These are phyloP conservation scores for Eudyptes chrysolophus DNA, from an alignment of 2,113 vertebrate species.

Conservation along the genomic window DNA sequence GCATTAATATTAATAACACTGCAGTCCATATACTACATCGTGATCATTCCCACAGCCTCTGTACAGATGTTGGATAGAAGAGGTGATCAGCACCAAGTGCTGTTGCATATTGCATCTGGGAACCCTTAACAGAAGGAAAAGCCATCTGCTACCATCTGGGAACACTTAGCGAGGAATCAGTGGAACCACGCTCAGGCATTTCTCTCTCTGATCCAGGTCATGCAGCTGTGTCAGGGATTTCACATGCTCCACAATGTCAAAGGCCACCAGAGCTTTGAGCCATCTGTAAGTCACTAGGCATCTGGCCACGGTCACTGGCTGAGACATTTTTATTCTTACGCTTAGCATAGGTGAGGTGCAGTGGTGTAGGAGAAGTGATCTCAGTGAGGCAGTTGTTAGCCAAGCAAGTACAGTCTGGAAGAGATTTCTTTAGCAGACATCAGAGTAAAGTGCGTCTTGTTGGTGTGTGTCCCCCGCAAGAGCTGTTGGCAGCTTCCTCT, in stretches of 20 bases:
- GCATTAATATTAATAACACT: background rate
- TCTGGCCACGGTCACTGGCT: background rate
- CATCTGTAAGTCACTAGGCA: background rate
- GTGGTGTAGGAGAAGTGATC: background rate
- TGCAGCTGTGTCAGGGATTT: constrained; percentile 10
- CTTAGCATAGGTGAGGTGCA: background rate
- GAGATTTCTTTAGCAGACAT: constrained; percentile 14
- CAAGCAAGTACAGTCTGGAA: background rate
- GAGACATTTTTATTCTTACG: background rate
- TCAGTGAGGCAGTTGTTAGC: background rate
- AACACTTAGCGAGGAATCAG: background rate
- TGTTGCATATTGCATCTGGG: background rate
- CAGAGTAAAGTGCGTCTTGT: background rate
- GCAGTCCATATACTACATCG: background rate
- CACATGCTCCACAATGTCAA: background rate
- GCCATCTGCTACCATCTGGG: background rate
- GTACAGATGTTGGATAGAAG: background rate
- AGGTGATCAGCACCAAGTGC: background rate
- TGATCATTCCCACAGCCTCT: background rate
- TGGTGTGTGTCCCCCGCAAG: background rate
- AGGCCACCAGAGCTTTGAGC: constrained; percentile 5
- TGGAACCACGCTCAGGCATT: background rate
- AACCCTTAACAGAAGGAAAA: constrained; percentile 17
- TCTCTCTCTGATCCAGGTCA: background rate
- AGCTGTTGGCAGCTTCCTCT: constrained; percentile 25